Evolutionary conservation across 2,113 vertebrate species (phyloP), one percentile per base, ranked within the genome.

Genomic region (Aegithalos caudatus): DNA sequence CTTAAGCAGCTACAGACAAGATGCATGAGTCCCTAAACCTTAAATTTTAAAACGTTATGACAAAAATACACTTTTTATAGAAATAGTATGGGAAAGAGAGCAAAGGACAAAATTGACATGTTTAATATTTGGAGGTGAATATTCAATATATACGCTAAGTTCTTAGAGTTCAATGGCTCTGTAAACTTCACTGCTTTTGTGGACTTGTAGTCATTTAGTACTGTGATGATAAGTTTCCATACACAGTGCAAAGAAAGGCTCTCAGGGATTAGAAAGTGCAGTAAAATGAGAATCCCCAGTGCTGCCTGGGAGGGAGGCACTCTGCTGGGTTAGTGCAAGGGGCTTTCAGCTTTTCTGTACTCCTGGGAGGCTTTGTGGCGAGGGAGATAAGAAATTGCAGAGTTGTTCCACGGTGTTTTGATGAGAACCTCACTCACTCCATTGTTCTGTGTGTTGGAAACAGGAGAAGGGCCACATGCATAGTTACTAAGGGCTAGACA

Each of bases 221-320:
- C 37, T 76, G 42, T 57, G 50, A 45, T 76, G 44, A 12, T 47
- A 74, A 25, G 23, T 87, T 96, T 84, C 24, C 56, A 27, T 45
- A 28, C 57, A 20, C 9, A 23, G 24, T 15, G 29, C 65, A 69
- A 80, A 80, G 66, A 79, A 90, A 50, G n/a, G 42, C 67, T 82
- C 90, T 80, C 4, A 3, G 85, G 90, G 66, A 12, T n/a, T 25
- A 62, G 35, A 48, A 76, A 22, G 1, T 2, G 0, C 54, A 29
- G 90, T 92, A 93, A 97, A n/a, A 81, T 90, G 95, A 93, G 92
- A 93, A 94, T 38, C 88, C 88, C 78, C 79, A 53, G 6, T 57
- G 79, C 94, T 92, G 54, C 58, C 66, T 86, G 61, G 57, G 25
- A 23, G 53, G 38, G 53, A 42, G 16, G 61, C 11, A 6, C 12